A percentile compares a stretch with the other conserved stretches of the same genome.
phyloP scores from a whole-genome alignment of 92 coral and sea anemone genomes.

The Siderastrea radians region DNA sequence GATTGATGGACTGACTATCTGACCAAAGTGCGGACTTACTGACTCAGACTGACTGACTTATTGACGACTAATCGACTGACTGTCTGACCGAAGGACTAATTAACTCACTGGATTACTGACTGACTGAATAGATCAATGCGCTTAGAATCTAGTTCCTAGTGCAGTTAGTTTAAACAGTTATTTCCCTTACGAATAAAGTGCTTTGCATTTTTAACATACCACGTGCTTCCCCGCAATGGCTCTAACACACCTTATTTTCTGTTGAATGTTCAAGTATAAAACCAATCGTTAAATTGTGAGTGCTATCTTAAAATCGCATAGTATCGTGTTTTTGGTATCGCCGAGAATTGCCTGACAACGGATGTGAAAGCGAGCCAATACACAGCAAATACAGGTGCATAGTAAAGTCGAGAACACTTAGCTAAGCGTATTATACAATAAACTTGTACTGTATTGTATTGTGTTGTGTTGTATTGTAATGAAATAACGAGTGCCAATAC shows the following conservation, averaged over 20 bases:
- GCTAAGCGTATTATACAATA: too few relatives aligned
- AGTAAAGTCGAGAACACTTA: too few relatives aligned
- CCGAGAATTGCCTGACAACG: too few relatives aligned
- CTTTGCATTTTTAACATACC: constrained; percentile 26
- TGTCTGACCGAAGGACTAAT: not conserved
- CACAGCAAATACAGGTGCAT: too few relatives aligned
- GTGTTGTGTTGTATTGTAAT: too few relatives aligned
- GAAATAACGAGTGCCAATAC: not conserved
- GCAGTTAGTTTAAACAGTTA: not conserved
- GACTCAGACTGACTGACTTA: too few relatives aligned
- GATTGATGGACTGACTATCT: too few relatives aligned
- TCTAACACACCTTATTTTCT: constrained; percentile 59
- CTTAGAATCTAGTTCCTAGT: not conserved
- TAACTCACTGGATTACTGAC: not conserved
- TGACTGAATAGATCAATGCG: not conserved
- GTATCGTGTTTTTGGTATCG: too few relatives aligned
- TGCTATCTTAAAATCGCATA: not conserved
- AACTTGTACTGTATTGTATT: too few relatives aligned
- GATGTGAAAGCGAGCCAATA: too few relatives aligned
- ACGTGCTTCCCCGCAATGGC: constrained; percentile 25
- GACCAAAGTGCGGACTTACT: too few relatives aligned
- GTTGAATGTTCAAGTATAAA: constrained; percentile 43
- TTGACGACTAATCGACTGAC: not conserved
- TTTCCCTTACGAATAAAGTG: constrained; percentile 1
- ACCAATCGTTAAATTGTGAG: constrained; percentile 17